Conservation (phyloP, 2,113 vertebrate genomes). For the Taxidea taxus region DNA sequence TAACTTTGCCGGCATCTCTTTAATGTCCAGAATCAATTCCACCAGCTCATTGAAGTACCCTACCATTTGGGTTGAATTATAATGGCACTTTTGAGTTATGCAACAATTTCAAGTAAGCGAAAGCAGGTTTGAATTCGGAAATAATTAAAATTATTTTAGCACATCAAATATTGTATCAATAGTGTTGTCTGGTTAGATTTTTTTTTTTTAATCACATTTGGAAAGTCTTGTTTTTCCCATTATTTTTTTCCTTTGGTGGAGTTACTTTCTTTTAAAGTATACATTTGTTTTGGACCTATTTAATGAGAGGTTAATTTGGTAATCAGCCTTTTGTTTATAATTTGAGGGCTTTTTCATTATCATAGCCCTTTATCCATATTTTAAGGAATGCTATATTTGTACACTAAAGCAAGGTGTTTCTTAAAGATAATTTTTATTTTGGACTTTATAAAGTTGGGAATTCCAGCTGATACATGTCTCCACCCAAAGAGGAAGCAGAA, state of each 20-base stretch:
- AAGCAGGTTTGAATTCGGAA: conserved; percentile 83
- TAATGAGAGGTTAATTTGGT: conserved; percentile 70
- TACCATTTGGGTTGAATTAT: conserved; percentile 84
- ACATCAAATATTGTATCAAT: conserved; percentile 47
- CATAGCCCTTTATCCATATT: conserved; percentile 66
- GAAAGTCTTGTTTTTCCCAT: not conserved
- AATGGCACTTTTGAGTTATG: conserved; percentile 80
- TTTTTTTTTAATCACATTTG: not conserved
- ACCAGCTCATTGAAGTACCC: conserved; percentile 79
- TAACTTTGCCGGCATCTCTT: conserved; percentile 82
- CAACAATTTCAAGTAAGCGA: conserved; percentile 85
- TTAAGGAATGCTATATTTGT: conserved; percentile 44
- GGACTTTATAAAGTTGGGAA: conserved; percentile 77
- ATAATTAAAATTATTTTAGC: conserved; percentile 83
- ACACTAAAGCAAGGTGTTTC: conserved; percentile 72
- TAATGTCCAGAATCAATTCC: conserved; percentile 83
- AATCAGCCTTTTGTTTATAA: conserved; percentile 73
- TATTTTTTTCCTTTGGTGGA: not conserved
- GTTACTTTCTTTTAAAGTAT: not conserved
- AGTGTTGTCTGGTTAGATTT: not conserved
- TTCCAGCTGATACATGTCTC: conserved; percentile 73
- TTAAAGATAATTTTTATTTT: conserved; percentile 79
- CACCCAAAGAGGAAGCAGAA: conserved; percentile 74
- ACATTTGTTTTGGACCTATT: not conserved
- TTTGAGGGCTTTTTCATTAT: conserved; percentile 70